Evolutionary conservation across 2,888 invertebrate species (phyloP).

Genomic region (Dicyrtomina minuta): DNA sequence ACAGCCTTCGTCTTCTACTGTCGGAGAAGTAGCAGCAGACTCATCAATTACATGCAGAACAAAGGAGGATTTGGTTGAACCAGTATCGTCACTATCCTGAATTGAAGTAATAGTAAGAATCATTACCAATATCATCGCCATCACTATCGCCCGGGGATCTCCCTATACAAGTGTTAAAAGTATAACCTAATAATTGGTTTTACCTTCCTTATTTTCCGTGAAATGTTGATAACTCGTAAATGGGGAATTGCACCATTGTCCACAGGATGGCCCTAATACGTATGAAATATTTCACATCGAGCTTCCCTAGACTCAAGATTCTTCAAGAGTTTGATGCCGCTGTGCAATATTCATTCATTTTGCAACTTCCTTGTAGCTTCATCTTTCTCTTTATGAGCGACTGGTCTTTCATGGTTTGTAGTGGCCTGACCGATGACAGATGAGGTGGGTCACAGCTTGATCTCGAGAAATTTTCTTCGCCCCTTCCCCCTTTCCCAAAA

Average conservation of each 20-base stretch:
- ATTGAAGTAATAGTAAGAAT: too few species aligned
- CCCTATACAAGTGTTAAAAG: too few species aligned
- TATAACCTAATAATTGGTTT: background rate
- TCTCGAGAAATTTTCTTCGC: conserved; percentile 50
- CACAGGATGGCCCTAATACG: conserved; percentile 50
- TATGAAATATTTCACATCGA: conserved; percentile 49
- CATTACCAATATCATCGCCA: background rate
- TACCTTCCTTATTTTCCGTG: conserved; percentile 49
- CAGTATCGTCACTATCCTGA: too few species aligned
- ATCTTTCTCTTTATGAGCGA: conserved; percentile 46
- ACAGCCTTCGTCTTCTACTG: background rate
- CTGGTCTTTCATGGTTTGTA: conserved; percentile 49
- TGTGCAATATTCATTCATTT: conserved; percentile 52
- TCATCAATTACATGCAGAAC: too few species aligned
- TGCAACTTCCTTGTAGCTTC: conserved; percentile 53
- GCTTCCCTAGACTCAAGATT: conserved; percentile 42
- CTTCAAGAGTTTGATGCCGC: conserved; percentile 50
- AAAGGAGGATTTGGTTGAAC: too few species aligned
- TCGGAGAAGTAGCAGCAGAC: too few species aligned
- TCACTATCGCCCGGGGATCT: background rate
- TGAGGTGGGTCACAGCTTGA: conserved; percentile 50
- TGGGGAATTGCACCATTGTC: conserved; percentile 50
- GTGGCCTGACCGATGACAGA: conserved; percentile 51
- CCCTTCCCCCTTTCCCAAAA: conserved; percentile 52
- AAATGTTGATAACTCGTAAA: conserved; percentile 44